Conservation (phyloP, 2,888 invertebrate species). For the Hirtodrosophila trivittata region DNA sequence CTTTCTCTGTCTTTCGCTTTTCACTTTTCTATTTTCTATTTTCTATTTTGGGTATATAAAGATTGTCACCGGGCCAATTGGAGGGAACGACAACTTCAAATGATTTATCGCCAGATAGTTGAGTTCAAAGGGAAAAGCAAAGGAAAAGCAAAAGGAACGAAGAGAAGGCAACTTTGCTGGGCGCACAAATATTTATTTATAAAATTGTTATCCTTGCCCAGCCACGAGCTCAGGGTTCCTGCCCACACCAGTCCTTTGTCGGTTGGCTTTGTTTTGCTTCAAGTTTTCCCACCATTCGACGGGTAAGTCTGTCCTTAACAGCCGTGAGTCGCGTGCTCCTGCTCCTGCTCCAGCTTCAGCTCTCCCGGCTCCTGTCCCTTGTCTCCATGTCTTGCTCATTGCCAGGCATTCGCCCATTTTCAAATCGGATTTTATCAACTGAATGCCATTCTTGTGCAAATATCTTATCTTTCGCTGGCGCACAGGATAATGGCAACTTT, state of each 20-base stretch:
- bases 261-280: constrained; percentile 46
- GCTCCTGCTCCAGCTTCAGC: constrained; percentile 11
- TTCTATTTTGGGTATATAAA: constrained; percentile 22
- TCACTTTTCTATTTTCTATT: constrained; percentile 10
- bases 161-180: constrained; percentile 44
- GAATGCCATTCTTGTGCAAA: constrained; percentile 81
- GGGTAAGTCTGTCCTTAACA: constrained; percentile 17
- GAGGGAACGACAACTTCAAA: constrained; percentile 71
- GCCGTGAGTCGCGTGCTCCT: constrained; percentile 25
- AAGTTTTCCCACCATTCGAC: constrained; percentile 36
- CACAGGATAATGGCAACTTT: constrained; percentile 74
- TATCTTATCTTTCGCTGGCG: constrained; percentile 74
- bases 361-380: constrained; percentile 11
- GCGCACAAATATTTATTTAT: constrained; percentile 78
- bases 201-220: constrained; percentile 76
- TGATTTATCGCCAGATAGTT: constrained; percentile 78
- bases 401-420: constrained; percentile 82
- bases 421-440: constrained; percentile 82
- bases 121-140: constrained; percentile 74
- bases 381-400: constrained; percentile 56
- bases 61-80: constrained; percentile 77
- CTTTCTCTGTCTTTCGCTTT: constrained; percentile 3
- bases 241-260: not conserved
- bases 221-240: constrained; percentile 26
- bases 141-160: constrained; percentile 16